Evolutionary conservation across 2,797 vertebrate genomes (phyloP), one percentile per base, ranked within the genome.

Genomic region (Peromyscus melanophrys): DNA sequence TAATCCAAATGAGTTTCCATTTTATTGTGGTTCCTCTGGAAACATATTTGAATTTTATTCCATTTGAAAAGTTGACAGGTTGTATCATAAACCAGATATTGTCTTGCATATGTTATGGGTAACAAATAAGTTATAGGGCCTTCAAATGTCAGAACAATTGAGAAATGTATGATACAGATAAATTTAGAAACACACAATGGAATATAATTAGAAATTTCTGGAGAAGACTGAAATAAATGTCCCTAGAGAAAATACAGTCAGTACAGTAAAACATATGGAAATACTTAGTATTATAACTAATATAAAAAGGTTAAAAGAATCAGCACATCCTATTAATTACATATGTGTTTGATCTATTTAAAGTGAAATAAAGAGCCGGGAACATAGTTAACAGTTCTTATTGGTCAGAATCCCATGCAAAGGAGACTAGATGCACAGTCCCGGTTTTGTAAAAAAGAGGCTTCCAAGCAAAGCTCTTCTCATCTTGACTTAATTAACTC

Each of bases 41-140:
- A 93, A 81, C 29, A 40, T 90, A 94, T 92, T 65, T 81, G 43
- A 52, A 81, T 92, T 81, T 88, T 65, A 63, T 92, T 94, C 69
- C 49, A 76, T 93, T 96, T 92, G 12, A 94, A 95, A 94, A 95
- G 25, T 59, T 94, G 65, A 63, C 10, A 86, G 81, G 43, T 80
- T 95, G 6, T 81, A 82, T 94, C 63, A 89, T 84, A 81, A 61
- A 77, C 59, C 25, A 88, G 49, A 84, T 96, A 29, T 52, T 86
- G 52, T 43, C 12, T 40, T 91, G 16, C 29, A 37, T 83, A 93
- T 86, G 63, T 37, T 84, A 90, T 37, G 3, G 46, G 84, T 96
- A 80, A 90, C 82, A 87, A 90, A 95, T 61, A 92, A 96, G 29
- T 11, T 55, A 31, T 55, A 89, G 31, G 40, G 29, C 14, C 10